Base-by-base conservation (phyloP, 1,140 invertebrate species). In the Drosophila melanica region DNA sequence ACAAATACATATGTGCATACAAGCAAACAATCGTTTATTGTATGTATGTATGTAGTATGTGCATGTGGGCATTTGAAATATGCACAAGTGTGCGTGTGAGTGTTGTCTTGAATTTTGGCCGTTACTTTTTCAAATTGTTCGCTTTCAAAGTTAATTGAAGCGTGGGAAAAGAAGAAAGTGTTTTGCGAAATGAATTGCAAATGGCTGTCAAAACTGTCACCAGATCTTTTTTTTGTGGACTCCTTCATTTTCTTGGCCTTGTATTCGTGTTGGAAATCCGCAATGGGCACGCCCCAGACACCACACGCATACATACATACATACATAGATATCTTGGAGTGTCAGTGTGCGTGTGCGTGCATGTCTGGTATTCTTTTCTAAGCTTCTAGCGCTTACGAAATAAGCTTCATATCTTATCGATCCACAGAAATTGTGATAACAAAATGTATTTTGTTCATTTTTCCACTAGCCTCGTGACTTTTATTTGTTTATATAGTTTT, bases 111-210 rank as follows among this genome's bases (percentile, higher is more conserved):
- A 48, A 72, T 67, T 73, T 77, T 47, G 54, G 44, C 65, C 59
- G 67, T 65, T 81, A 78, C 37, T 62, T 77, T 77, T 71, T 77
- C 20, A 71, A 74, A 53, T 44, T 51, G 66, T 48, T 67, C 23
- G 35, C 42, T 39, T 27, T 63, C 66, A 75, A 77, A 66, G 60
- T 70, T 55, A 74, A 69, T 74, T 59, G 39, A 68, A 60, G 81
- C 81, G 78, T 86, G 81, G 81, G 81, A 86, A 86, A 86, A 75
- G 60, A 69, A 86, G 82, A 86, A 87, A 86, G 79, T 76, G 65
- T 77, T 57, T 53, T 75, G 57, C 60, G 41, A 62, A 84, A 69
- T 62, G 42, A 77, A 66, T 77, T 59, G 64, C 59, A 73, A 79
- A 63, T 65, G 20, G 11, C 41, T 27, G 20, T 27, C 27, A 62